Evolutionary conservation across 2,888 invertebrate species (phyloP), one percentile per base, ranked within the genome.

Genomic region (Drosophila greeni): DNA sequence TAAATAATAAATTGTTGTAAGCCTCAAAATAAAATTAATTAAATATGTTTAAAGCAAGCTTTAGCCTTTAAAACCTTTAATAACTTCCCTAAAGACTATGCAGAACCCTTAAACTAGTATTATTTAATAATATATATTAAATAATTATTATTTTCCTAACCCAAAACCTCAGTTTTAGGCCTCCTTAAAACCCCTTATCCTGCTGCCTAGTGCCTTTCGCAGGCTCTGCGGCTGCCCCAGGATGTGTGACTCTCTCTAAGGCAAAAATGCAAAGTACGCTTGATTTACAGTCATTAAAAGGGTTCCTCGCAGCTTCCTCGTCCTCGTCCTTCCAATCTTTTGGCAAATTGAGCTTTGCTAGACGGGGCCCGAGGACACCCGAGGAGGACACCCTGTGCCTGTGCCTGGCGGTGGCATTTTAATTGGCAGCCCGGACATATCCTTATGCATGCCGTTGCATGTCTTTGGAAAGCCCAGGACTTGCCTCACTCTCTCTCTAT

Each of bases 211-310:
- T 62, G 70, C 29, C 20, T 23, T 31, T 16, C n/a, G 31, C 42
- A 26, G 55, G n/a, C 33, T 20, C 34, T 29, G 14, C 26, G 60
- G 37, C 23, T 45, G 61, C 40, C 57, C 39, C 39, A 7, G 70
- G 58, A 72, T 72, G 72, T 66, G 72, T 53, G n/a, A n/a, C n/a
- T n/a, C 51, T 42, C n/a, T 24, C 51, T 65, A 52, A 66, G 66
- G 70, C 66, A 76, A 81, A 79, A 79, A 78, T 77, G 75, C 81
- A 79, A 73, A 81, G 74, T 70, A 76, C 82, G 84, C 83, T 82
- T 84, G 84, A 84, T 84, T 84, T 84, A 76, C 80, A 75, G 73
- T 82, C 76, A 80, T 84, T 83, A 83, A 83, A 79, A 66, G 59
- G 74, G 73, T 70, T 57, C 70, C 69, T 53, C 60, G 39, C 26